These are phyloP conservation scores for Miniopterus natalensis DNA, from an alignment of 2,113 vertebrate species.

Conservation along the genomic window DNA sequence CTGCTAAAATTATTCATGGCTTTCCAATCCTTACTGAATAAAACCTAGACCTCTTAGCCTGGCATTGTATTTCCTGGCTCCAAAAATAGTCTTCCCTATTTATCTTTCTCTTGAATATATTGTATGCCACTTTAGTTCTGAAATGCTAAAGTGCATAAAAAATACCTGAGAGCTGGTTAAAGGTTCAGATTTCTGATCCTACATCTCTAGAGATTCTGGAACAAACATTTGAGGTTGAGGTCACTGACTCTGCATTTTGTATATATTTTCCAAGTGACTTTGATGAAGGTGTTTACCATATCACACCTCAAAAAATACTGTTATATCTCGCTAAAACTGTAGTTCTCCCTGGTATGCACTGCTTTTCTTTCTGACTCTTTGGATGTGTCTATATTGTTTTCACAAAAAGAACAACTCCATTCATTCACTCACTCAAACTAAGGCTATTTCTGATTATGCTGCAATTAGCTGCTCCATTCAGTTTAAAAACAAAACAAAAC, in stretches of 20 bases:
- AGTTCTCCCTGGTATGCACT: not conserved
- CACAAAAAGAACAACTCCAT: not conserved
- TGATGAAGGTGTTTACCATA: not conserved
- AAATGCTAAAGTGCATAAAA: not conserved
- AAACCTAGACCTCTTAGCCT: not conserved
- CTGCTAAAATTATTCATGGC: slow-evolving; percentile 14
- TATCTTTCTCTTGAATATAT: not conserved
- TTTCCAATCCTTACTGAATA: not conserved
- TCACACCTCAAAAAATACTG: not conserved
- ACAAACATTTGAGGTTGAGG: not conserved
- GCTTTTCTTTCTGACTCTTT: not conserved
- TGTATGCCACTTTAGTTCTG: not conserved
- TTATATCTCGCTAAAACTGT: not conserved
- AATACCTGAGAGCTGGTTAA: not conserved
- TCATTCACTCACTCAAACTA: not conserved
- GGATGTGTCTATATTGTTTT: not conserved
- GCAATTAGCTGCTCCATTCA: not conserved
- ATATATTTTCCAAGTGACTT: not conserved
- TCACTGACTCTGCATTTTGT: not conserved
- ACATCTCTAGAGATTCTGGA: not conserved
- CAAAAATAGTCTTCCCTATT: not conserved
- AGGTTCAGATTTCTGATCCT: not conserved
- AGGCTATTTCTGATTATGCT: not conserved
- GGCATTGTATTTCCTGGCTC: slow-evolving; percentile 33
- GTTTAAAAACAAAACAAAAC: too few species aligned